Conservation (phyloP, 2,888 invertebrate genomes). For the Tyria jacobaeae region DNA sequence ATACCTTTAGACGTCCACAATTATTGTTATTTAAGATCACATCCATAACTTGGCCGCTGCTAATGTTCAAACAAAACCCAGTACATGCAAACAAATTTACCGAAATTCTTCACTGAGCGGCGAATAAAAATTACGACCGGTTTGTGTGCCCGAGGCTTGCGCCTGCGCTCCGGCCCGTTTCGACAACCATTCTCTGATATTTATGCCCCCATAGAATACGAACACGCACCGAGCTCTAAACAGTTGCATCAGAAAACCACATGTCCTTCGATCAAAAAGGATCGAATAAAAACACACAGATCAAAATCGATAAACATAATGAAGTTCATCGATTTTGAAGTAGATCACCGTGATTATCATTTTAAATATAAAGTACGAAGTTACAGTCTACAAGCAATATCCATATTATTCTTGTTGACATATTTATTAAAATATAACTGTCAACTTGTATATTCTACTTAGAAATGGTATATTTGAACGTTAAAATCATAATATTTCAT, state of each 20-base stretch:
- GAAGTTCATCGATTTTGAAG: constrained; percentile 40
- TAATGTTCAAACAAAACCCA: constrained; percentile 77
- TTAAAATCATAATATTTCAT: constrained; percentile 23
- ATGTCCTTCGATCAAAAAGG: constrained; percentile 74
- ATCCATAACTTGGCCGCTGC: constrained; percentile 71
- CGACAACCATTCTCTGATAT: constrained; percentile 67
- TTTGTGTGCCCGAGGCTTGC: constrained; percentile 65
- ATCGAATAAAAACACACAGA: constrained; percentile 64
- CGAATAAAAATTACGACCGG: constrained; percentile 78
- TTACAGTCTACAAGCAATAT: constrained; percentile 42
- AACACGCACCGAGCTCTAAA: constrained; percentile 69
- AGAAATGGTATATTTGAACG: constrained; percentile 37
- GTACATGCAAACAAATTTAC: constrained; percentile 83
- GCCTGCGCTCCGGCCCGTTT: constrained; percentile 47
- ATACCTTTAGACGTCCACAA: constrained; percentile 57
- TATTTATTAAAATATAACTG: constrained; percentile 43
- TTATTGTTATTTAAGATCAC: constrained; percentile 75
- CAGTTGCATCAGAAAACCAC: constrained; percentile 48
- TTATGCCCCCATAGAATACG: constrained; percentile 80
- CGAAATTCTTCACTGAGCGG: constrained; percentile 77
- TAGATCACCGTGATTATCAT: constrained; percentile 47
- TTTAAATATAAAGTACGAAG: constrained; percentile 37
- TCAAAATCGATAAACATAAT: constrained; percentile 38
- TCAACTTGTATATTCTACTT: constrained; percentile 37
- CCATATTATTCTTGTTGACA: constrained; percentile 28